Conservation (phyloP, 2,797 vertebrate species). For the Eupleurogrammus muticus region DNA sequence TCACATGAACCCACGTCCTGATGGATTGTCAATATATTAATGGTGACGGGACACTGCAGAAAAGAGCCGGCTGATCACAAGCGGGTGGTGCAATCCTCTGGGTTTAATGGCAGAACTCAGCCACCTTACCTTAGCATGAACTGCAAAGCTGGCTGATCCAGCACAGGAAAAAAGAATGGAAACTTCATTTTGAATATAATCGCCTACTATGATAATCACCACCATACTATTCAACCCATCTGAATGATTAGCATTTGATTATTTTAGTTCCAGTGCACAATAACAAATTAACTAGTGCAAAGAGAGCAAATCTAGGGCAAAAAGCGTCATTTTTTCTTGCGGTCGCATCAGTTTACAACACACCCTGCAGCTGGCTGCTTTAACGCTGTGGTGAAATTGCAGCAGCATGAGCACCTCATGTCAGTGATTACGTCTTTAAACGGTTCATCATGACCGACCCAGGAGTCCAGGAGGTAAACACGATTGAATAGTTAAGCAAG, state of each 20-base stretch:
- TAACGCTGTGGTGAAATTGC: slow-evolving; percentile 1
- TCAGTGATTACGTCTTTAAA: slow-evolving; percentile 10
- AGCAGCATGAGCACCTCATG: neutral
- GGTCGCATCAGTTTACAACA: neutral
- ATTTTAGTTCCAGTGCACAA: neutral
- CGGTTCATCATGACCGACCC: neutral
- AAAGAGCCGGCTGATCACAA: neutral
- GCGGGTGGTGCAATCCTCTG: neutral
- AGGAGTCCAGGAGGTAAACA: slow-evolving; percentile 1
- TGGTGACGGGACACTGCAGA: slow-evolving; percentile 20
- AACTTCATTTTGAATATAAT: slow-evolving; percentile 33
- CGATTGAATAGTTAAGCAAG: neutral
- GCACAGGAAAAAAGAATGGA: slow-evolving; percentile 48
- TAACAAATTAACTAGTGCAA: neutral
- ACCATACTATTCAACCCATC: too few species aligned
- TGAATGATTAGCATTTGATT: too few species aligned
- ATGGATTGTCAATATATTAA: slow-evolving; percentile 17
- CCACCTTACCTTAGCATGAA: neutral
- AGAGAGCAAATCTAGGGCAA: neutral
- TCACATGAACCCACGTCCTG: neutral
- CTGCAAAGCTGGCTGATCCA: neutral
- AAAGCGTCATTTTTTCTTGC: neutral
- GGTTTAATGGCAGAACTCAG: neutral
- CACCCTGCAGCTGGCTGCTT: neutral
- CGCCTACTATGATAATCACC: too few species aligned